Base-by-base conservation (phyloP, 2,797 vertebrate genomes). In the Enteromius treurensis region DNA sequence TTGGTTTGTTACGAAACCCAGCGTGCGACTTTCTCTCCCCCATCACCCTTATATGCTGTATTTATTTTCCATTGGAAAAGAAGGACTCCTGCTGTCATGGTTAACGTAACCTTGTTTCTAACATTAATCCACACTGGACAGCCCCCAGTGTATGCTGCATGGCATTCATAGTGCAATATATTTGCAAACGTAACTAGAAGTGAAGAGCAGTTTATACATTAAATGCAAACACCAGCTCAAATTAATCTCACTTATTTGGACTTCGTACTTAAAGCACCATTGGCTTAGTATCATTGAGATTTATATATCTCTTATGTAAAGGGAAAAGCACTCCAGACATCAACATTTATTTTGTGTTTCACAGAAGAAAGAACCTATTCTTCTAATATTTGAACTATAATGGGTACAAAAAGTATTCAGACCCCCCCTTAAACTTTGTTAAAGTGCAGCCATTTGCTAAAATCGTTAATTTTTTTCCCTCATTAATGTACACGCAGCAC, bases 51-150 rank as follows among this genome's bases (percentile, higher is more conserved):
- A 77, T 60, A 17, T 58, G 49, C 64, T 68, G n/a, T 82, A 51
- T 68, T 82, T 77, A 77, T 69, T 77, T 83, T 83, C 81, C 81
- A 69, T 77, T 13, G 19, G 17, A 37, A 75, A 77, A 69, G 23
- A 34, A 62, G 68, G 71, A 40, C 34, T 13, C 47, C 64, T 58
- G 73, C 73, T 60, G 73, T 45, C 81, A 77, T 13, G 2, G 49
- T 77, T 67, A 77, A 58, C 74, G 68, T 58, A 83, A 83, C 64
- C 74, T 77, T 68, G 49, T 49, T 11, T 82, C 37, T 53, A 64
- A 77, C 80, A 82, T 64, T 82, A 53, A 51, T 75, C n/a, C n/a
- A 82, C 71, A 75, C 70, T 65, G 32, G 62, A 82, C 21, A 32
- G 45, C 21, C 71, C 29, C 29, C 51, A 40, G 42, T 76, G 29